phyloP scores from a whole-genome alignment of 2,888 invertebrate genomes.

The Nasonia oneida region DNA sequence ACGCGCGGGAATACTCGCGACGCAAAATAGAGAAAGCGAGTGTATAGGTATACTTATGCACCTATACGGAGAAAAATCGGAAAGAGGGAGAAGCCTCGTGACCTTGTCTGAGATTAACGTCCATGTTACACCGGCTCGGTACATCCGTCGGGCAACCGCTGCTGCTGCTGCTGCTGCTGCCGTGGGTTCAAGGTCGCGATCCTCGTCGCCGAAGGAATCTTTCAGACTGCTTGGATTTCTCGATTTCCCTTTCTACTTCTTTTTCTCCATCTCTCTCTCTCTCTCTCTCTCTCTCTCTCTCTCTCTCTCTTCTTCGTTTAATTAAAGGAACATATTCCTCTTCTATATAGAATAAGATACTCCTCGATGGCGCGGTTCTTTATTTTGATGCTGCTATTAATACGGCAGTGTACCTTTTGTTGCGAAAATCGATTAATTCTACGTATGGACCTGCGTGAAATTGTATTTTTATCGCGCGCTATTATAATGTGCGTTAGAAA shows the following conservation, averaged over 20 bases:
- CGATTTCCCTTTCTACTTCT: slow-evolving; percentile 47
- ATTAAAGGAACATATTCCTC: slow-evolving; percentile 53
- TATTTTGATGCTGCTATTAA: slow-evolving; percentile 21
- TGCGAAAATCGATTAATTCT: slow-evolving; percentile 10
- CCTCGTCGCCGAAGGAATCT: slow-evolving; percentile 39
- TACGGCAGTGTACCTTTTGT: background rate
- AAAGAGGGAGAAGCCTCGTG: slow-evolving; percentile 44
- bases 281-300: background rate
- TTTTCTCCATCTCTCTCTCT: background rate
- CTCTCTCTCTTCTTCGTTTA: slow-evolving; percentile 47
- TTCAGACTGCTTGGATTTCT: slow-evolving; percentile 49
- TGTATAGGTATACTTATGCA: too few relatives aligned
- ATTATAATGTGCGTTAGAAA: slow-evolving; percentile 13
- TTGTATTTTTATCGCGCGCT: slow-evolving; percentile 2
- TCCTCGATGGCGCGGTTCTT: slow-evolving; percentile 37
- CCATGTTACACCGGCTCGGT: slow-evolving; percentile 69
- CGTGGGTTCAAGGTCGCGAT: slow-evolving; percentile 72
- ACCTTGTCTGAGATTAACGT: slow-evolving; percentile 75
- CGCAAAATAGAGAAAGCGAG: slow-evolving; percentile 42
- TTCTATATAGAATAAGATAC: slow-evolving; percentile 45
- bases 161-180: slow-evolving; percentile 55
- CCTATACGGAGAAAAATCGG: background rate
- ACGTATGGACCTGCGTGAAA: too few relatives aligned
- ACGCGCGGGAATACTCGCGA: too few relatives aligned
- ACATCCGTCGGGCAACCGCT: slow-evolving; percentile 65